Evolutionary conservation across 2,113 vertebrate genomes (phyloP).

Genomic region (Alces alces): DNA sequence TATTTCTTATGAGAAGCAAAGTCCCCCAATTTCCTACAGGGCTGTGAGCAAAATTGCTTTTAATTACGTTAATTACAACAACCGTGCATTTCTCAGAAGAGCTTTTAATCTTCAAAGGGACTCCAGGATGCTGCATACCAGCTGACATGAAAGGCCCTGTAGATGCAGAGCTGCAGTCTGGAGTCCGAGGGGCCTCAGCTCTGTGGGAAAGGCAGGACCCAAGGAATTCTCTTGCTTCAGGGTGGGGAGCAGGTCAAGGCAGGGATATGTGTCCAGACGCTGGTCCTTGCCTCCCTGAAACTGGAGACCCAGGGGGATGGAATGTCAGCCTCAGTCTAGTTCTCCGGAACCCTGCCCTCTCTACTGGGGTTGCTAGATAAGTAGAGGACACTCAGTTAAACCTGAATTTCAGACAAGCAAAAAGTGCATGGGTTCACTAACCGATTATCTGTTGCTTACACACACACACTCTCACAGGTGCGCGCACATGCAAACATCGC

Average conservation of each 20-base stretch:
- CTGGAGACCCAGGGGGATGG: background rate
- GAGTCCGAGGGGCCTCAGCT: background rate
- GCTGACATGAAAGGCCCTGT: conserved; percentile 42
- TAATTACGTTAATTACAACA: conserved; percentile 69
- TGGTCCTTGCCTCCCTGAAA: background rate
- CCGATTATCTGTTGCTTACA: background rate
- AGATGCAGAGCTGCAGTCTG: background rate
- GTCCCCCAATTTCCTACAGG: background rate
- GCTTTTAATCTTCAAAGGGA: conserved; percentile 72
- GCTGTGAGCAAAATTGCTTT: conserved; percentile 27
- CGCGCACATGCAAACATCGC: background rate
- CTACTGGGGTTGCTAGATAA: background rate
- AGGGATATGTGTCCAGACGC: background rate
- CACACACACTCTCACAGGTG: background rate
- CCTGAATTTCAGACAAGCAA: background rate
- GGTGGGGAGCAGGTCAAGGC: background rate
- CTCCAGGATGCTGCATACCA: background rate
- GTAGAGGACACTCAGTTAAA: background rate
- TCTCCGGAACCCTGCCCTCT: background rate
- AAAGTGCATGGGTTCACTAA: background rate
- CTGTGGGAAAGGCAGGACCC: background rate
- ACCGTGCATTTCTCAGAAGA: conserved; percentile 18
- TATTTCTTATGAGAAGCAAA: background rate
- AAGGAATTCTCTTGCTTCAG: background rate
- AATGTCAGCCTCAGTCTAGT: background rate